Base-by-base conservation (phyloP, 2,888 invertebrate genomes). In the Pyrrhosoma nymphula region DNA sequence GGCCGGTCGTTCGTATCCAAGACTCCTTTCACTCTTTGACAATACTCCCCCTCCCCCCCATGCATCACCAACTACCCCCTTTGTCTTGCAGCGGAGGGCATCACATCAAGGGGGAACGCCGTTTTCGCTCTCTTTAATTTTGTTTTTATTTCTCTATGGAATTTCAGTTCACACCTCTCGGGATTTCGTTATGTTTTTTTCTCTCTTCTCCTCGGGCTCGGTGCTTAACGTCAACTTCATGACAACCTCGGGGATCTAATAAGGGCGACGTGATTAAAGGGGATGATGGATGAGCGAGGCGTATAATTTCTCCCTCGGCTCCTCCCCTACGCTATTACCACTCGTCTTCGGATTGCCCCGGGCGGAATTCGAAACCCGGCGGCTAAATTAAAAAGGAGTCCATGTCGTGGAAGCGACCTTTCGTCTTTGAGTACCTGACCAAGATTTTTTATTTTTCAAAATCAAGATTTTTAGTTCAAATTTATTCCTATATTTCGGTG, bases 271-370 rank as follows among this genome's bases (percentile, higher is more conserved):
- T 26, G 60, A 63, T 56, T 63, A 63, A 69, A 69, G 91, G 35
- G 30, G 63, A 91, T 91, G 93, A 93, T 69, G 75, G 93, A 93
- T 93, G 93, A 93, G 69, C 26, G 93, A 93, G 93, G 69, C 55
- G 56, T 89, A 56, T 89, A 89, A 89, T 89, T 89, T n/a, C 89
- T 56, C 47, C 56, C 35, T 35, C 82, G n/a, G 69, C 82, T 82
- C 82, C 82, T 82, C 82, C 82, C 69, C 82, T 35, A 3, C 18
- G 35, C 82, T 16, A 82, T 30, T 35, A 82, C 82, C 35, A n/a
- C 89, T 69, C 69, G 63, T 93, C 60, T 39, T 60, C 60, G 60
- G 82, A 35, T 2, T 69, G 91, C 91, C 63, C n/a, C 4, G 39
- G 91, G 93, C 47, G 93, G 69, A 47, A 93, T 93, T 69, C 93